These are phyloP conservation scores for Allygus modestus DNA, from an alignment of 2,888 invertebrate species.

Conservation along the genomic window DNA sequence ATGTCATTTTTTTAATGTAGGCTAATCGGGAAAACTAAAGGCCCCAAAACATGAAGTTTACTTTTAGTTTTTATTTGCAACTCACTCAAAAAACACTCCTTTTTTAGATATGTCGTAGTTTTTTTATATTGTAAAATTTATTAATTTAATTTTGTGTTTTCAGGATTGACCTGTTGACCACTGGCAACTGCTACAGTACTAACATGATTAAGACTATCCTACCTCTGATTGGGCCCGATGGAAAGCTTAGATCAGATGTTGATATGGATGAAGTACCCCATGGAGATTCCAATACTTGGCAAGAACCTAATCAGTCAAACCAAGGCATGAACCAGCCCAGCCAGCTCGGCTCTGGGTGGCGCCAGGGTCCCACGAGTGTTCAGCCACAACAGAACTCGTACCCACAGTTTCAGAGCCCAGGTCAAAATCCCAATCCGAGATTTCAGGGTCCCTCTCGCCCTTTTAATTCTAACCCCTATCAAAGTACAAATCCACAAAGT, in stretches of 20 bases:
- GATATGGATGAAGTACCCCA: background rate
- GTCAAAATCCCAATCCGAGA: background rate
- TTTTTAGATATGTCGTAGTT: no score
- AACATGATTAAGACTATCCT: conserved; percentile 10
- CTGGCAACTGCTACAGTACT: background rate
- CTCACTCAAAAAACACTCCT: no score
- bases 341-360: background rate
- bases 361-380: background rate
- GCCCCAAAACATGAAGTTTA: no score
- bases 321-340: background rate
- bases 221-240: background rate
- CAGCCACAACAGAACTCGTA: background rate
- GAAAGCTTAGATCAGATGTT: background rate
- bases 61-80: no score
- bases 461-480: background rate
- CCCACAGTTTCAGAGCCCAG: background rate
- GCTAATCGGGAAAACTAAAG: no score
- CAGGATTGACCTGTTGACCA: conserved; percentile 4
- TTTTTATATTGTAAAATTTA: no score
- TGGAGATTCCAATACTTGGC: background rate
- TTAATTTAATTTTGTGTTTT: no score
- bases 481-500: background rate
- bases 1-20: no score
- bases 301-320: background rate
- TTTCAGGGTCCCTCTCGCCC: background rate